Percentiles rank a stretch among this genome's conserved stretches.
These are phyloP conservation scores for Zaprionus capensis DNA, from an alignment of 1,140 invertebrate genomes.

Conservation along the genomic window DNA sequence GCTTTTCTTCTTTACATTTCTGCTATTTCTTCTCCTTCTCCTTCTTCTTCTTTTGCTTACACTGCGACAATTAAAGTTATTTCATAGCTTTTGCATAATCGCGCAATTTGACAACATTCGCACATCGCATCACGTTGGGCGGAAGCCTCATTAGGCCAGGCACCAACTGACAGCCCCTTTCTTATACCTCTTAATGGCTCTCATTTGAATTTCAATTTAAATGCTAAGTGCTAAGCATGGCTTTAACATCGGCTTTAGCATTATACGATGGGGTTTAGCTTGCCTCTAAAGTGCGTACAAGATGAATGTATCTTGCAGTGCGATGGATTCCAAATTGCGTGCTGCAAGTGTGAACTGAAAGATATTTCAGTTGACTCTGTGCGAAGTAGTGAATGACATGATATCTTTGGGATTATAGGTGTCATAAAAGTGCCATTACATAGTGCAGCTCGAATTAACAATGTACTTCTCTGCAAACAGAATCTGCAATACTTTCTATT, in stretches of 20 bases:
- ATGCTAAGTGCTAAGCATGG: slow-evolving; percentile 53
- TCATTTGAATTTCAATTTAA: slow-evolving; percentile 59
- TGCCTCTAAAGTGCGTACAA: slow-evolving; percentile 66
- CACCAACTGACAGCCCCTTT: slow-evolving; percentile 53
- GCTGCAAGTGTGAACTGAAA: slow-evolving; percentile 60
- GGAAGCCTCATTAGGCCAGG: slow-evolving; percentile 24
- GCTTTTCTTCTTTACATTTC: slow-evolving; percentile 17
- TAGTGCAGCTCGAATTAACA: neutral
- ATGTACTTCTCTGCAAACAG: neutral
- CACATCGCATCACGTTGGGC: neutral
- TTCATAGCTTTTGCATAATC: slow-evolving; percentile 66
- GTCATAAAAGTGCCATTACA: neutral
- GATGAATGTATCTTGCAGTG: slow-evolving; percentile 49
- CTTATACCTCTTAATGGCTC: slow-evolving; percentile 46
- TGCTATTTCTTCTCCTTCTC: neutral
- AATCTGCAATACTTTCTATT: neutral
- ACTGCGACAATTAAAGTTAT: slow-evolving; percentile 68
- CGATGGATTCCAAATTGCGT: slow-evolving; percentile 41
- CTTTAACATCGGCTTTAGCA: slow-evolving; percentile 24
- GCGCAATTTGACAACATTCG: slow-evolving; percentile 66
- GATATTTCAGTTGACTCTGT: neutral
- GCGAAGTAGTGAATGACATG: neutral
- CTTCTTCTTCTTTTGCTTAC: slow-evolving; percentile 24
- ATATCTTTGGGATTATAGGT: neutral
- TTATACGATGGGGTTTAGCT: slow-evolving; percentile 8